phyloP scores from a whole-genome alignment of 2,797 vertebrate genomes.

The Natrix natrix region DNA sequence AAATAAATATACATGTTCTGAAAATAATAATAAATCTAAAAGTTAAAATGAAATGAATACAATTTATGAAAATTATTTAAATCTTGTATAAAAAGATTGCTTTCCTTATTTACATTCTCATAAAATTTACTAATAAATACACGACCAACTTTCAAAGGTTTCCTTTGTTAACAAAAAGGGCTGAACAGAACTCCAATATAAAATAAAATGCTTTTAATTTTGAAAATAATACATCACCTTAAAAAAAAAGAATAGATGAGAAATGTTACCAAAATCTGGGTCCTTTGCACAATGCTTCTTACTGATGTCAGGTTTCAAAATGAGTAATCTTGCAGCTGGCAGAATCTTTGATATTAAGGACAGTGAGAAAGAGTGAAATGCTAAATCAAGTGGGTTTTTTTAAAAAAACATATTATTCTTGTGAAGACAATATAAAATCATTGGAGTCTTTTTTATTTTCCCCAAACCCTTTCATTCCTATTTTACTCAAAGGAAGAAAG shows the following conservation, averaged over 20 bases:
- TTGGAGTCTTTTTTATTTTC: conserved; percentile 58
- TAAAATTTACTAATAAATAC: conserved; percentile 53
- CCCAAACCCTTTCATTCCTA: conserved; percentile 64
- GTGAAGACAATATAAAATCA: conserved; percentile 78
- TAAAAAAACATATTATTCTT: conserved; percentile 76
- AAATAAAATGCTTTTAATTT: conserved; percentile 60
- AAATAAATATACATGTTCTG: conserved; percentile 89
- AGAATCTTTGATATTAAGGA: conserved; percentile 78
- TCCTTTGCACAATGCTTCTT: conserved; percentile 49
- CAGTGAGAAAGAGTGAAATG: conserved; percentile 75
- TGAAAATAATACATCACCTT: conserved; percentile 58
- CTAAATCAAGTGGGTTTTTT: conserved; percentile 77
- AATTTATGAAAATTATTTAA: conserved; percentile 77
- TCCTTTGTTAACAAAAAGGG: conserved; percentile 47
- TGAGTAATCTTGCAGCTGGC: conserved; percentile 67
- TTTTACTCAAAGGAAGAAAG: conserved; percentile 79
- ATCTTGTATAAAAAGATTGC: conserved; percentile 64
- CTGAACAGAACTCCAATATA: conserved; percentile 60
- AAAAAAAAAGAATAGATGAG: conserved; percentile 52
- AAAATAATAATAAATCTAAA: conserved; percentile 74
- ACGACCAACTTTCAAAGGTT: conserved; percentile 42
- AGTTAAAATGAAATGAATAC: conserved; percentile 78
- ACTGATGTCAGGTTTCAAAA: conserved; percentile 68
- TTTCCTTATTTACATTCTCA: conserved; percentile 66
- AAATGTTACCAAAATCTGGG: conserved; percentile 54